A percentile compares a stretch with the other conserved stretches of the same genome.
Evolutionary conservation across 2,797 vertebrate genomes (phyloP).

Genomic region (Bovichtus variegatus): DNA sequence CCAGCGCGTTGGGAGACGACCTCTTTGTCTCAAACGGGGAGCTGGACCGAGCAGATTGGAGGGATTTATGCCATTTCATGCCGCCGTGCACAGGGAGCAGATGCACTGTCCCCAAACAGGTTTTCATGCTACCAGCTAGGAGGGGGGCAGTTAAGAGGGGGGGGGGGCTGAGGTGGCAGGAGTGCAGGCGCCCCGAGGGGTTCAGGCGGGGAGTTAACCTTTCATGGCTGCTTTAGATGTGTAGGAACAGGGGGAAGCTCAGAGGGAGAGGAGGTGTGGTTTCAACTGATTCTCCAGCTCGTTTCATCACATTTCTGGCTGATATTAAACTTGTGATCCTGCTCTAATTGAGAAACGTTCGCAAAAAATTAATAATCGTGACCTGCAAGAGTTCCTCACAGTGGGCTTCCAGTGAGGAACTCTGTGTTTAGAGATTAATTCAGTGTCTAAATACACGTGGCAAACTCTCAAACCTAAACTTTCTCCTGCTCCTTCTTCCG

Average conservation of each 20-base stretch:
- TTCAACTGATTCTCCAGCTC: background rate
- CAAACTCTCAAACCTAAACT: background rate
- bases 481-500: background rate
- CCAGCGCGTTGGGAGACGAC: conserved; percentile 48
- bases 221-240: conserved; percentile 46
- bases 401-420: background rate
- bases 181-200: conserved; percentile 20
- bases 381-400: background rate
- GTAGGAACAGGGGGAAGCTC: background rate
- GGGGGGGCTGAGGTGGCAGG: conserved; percentile 1
- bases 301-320: background rate
- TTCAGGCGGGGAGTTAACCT: conserved; percentile 30
- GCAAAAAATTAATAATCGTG: background rate
- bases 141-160: background rate
- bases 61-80: conserved; percentile 79
- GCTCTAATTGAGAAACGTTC: background rate
- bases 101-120: conserved; percentile 75
- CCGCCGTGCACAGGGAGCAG: conserved; percentile 77
- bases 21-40: conserved; percentile 61
- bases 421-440: background rate
- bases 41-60: conserved; percentile 76
- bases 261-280: background rate
- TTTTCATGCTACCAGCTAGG: conserved; percentile 62
- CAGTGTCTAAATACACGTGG: background rate
- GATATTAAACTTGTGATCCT: background rate